phyloP scores from a whole-genome alignment of 2,113 vertebrate species.

The Tupaia tana region DNA sequence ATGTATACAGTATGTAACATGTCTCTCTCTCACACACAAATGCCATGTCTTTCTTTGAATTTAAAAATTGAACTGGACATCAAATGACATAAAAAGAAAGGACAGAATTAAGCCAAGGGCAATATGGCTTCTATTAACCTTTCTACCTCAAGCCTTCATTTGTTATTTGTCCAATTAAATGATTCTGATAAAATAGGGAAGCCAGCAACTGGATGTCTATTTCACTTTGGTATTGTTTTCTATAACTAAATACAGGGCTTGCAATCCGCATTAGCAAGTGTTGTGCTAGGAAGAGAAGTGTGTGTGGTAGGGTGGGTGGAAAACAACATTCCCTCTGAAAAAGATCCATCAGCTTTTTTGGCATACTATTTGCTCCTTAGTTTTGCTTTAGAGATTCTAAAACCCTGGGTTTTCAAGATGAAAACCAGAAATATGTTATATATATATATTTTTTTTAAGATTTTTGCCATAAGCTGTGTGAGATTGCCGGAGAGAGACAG shows the following conservation, averaged over 20 bases:
- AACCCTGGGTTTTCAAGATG: background rate
- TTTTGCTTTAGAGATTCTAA: slow-evolving; percentile 35
- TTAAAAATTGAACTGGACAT: slow-evolving; percentile 50
- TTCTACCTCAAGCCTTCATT: slow-evolving; percentile 45
- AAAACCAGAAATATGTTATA: slow-evolving; percentile 37
- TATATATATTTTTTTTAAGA: background rate
- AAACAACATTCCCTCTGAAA: slow-evolving; percentile 57
- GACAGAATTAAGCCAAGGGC: slow-evolving; percentile 63
- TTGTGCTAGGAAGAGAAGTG: slow-evolving; percentile 48
- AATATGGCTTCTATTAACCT: slow-evolving; percentile 52
- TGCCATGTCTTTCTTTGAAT: slow-evolving; percentile 15
- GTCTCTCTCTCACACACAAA: background rate
- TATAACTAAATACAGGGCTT: slow-evolving; percentile 55
- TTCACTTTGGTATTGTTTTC: slow-evolving; percentile 56
- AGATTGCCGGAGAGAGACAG: no score
- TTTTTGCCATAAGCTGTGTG: no score
- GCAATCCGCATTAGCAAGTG: slow-evolving; percentile 48
- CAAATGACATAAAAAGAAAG: slow-evolving; percentile 28
- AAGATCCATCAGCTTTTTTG: background rate
- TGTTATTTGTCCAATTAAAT: slow-evolving; percentile 44
- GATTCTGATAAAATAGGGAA: slow-evolving; percentile 30
- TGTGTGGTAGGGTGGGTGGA: slow-evolving; percentile 1
- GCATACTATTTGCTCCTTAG: slow-evolving; percentile 11
- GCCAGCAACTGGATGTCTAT: background rate
- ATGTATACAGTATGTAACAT: background rate